These are phyloP conservation scores for Schlechtendalia chinensis DNA, from an alignment of 1,140 invertebrate genomes.

Conservation along the genomic window DNA sequence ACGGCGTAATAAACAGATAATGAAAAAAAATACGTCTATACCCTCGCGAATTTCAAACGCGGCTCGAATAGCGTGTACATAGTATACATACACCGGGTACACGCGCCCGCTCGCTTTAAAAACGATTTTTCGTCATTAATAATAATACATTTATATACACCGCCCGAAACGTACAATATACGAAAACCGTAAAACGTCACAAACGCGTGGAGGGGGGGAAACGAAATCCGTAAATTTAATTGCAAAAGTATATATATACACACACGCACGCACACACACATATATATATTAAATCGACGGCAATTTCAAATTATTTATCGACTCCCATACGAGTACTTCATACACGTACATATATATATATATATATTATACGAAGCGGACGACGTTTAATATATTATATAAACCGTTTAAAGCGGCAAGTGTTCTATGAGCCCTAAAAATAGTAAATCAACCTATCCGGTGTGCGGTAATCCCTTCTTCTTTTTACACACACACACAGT, in stretches of 20 bases:
- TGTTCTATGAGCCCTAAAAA: background rate
- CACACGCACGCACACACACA: background rate
- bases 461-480: slow-evolving; percentile 23
- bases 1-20: background rate
- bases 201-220: too few species aligned
- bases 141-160: too few species aligned
- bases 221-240: slow-evolving; percentile 21
- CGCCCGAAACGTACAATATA: too few species aligned
- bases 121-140: too few species aligned
- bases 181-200: too few species aligned
- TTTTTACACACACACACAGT: background rate
- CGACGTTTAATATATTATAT: slow-evolving; percentile 35
- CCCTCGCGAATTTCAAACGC: too few species aligned
- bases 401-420: slow-evolving; percentile 13
- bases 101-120: too few species aligned
- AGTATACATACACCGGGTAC: too few species aligned
- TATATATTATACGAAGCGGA: background rate
- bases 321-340: background rate
- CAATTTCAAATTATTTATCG: slow-evolving; percentile 22
- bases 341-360: background rate
- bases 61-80: background rate
- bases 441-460: slow-evolving; percentile 41
- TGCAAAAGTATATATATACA: background rate
- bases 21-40: too few species aligned
- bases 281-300: background rate